phyloP scores from a whole-genome alignment of 2,113 vertebrate species.

The Scytalopus superciliaris region DNA sequence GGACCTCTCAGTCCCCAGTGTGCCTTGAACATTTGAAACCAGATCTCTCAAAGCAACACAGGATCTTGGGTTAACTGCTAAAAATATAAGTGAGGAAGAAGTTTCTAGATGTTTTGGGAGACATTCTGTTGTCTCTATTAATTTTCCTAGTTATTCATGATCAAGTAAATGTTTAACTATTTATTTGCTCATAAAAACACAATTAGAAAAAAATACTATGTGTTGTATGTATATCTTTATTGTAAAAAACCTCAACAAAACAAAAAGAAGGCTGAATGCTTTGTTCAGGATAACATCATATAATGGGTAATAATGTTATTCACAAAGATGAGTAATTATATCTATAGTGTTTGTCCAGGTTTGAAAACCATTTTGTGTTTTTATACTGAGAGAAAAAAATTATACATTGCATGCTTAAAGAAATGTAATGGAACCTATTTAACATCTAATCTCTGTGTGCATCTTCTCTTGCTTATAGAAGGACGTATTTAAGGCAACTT shows the following conservation, averaged over 20 bases:
- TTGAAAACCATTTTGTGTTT: not conserved
- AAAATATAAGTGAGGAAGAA: not conserved
- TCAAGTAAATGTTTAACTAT: not conserved
- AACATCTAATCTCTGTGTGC: not conserved
- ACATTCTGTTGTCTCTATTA: not conserved
- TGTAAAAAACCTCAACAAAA: not conserved
- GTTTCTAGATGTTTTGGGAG: not conserved
- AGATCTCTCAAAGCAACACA: not conserved
- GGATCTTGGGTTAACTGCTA: not conserved
- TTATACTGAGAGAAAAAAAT: not conserved
- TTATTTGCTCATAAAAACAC: not conserved
- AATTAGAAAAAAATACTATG: not conserved
- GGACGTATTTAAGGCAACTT: not conserved
- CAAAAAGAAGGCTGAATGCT: not conserved
- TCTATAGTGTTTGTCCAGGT: not conserved
- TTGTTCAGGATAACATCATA: not conserved
- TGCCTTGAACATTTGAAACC: not conserved
- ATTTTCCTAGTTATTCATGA: not conserved
- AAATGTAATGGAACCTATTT: not conserved
- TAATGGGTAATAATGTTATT: not conserved
- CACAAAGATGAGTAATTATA: not conserved
- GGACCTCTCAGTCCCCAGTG: not conserved
- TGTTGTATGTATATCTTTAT: not conserved
- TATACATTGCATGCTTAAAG: not conserved
- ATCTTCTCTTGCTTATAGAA: not conserved